phyloP scores from a whole-genome alignment of 1,140 invertebrate species.

The Procambarus clarkii region DNA sequence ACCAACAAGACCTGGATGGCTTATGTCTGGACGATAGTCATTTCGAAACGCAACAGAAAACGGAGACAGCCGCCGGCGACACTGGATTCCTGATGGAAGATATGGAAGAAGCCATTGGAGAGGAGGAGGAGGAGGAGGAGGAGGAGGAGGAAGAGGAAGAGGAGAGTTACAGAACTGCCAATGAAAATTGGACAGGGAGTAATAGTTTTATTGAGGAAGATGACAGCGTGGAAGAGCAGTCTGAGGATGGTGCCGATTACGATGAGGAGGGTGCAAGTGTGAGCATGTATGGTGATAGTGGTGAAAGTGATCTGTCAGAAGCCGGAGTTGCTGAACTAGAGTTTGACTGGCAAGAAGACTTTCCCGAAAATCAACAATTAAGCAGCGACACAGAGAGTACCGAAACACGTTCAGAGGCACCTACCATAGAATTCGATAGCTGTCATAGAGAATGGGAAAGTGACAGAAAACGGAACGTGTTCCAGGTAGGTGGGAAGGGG shows the following conservation, averaged over 20 bases:
- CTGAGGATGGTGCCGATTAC: background rate
- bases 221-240: background rate
- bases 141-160: background rate
- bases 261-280: background rate
- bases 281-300: background rate
- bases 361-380: background rate
- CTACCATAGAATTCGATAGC: background rate
- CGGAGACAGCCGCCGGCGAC: too few species aligned
- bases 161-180: background rate
- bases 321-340: background rate
- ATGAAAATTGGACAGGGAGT: background rate
- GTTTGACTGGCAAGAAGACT: background rate
- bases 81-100: background rate
- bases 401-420: background rate
- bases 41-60: too few species aligned
- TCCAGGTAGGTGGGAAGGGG: background rate
- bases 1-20: too few species aligned
- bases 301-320: background rate
- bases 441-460: slow-evolving; percentile 5
- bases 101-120: background rate
- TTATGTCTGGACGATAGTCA: too few species aligned
- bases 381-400: background rate
- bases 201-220: background rate
- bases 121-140: too few species aligned
- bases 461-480: slow-evolving; percentile 33